Conservation (phyloP, 2,113 vertebrate genomes). For the Austrofundulus limnaeus region DNA sequence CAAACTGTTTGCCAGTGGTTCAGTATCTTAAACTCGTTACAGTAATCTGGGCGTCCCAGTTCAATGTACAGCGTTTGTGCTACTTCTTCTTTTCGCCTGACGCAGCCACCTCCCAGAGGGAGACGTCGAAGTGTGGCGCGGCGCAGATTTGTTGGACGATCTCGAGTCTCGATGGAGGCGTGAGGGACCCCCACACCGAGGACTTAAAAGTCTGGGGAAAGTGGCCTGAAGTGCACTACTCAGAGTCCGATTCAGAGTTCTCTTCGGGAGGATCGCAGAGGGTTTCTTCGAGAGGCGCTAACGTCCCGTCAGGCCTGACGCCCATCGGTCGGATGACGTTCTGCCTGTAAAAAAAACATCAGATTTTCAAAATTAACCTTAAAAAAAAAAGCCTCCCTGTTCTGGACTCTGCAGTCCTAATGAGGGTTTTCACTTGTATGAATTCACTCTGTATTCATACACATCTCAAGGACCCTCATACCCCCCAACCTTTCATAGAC, state of each 20-base stretch:
- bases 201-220: conserved; percentile 14
- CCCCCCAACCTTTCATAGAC: conserved; percentile 52
- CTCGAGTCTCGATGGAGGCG: too few species aligned
- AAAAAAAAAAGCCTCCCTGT: not conserved
- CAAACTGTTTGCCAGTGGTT: not conserved
- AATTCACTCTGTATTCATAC: conserved; percentile 63
- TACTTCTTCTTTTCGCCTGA: not conserved
- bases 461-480: conserved; percentile 74
- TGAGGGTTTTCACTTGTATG: conserved; percentile 54
- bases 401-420: conserved; percentile 18
- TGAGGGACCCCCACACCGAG: too few species aligned
- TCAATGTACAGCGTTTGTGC: not conserved
- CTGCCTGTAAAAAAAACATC: conserved; percentile 80
- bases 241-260: conserved; percentile 89
- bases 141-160: not conserved
- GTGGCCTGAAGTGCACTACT: conserved; percentile 74
- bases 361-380: not conserved
- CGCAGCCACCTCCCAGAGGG: not conserved
- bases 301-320: conserved; percentile 89
- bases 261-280: conserved; percentile 78
- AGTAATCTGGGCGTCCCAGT: not conserved
- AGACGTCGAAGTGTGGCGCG: not conserved
- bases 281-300: conserved; percentile 91
- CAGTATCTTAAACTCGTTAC: not conserved
- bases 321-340: conserved; percentile 96